Evolutionary conservation across 2,797 vertebrate genomes (phyloP).

Genomic region (Bradypodion ventrale): DNA sequence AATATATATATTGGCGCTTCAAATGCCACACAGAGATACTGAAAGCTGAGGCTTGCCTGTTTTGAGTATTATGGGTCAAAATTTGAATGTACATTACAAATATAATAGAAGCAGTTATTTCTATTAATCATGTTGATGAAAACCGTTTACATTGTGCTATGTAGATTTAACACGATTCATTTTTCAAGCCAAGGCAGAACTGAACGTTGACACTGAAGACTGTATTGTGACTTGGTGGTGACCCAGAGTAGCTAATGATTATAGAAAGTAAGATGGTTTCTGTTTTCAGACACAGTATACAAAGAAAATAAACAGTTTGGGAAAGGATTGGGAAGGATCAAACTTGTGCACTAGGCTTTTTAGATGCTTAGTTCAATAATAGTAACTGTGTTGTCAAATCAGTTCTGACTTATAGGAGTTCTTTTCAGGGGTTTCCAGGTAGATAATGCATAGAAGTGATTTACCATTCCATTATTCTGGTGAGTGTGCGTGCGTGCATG

Average conservation of each 20-base stretch:
- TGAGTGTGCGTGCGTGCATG: no score
- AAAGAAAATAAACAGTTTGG: not conserved
- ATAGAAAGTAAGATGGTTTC: no score
- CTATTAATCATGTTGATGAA: not conserved
- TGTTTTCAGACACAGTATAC: not conserved
- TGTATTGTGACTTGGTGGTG: not conserved
- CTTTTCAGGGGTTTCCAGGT: no score
- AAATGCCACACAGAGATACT: not conserved
- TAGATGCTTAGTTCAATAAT: no score
- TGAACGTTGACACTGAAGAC: not conserved
- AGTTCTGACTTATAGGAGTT: no score
- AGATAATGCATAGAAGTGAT: no score
- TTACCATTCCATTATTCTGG: no score
- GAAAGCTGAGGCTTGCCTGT: not conserved
- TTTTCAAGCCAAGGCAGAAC: not conserved
- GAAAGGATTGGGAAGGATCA: not conserved
- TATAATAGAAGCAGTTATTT: not conserved
- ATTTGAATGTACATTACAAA: not conserved
- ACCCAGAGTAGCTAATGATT: not conserved
- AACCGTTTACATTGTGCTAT: not conserved
- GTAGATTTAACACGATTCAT: not conserved
- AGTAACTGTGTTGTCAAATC: no score
- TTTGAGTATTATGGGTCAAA: not conserved
- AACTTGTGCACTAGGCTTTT: not conserved
- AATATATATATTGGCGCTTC: not conserved